Conservation (phyloP, 2,797 vertebrate species). For the Nannoperca obscura region DNA sequence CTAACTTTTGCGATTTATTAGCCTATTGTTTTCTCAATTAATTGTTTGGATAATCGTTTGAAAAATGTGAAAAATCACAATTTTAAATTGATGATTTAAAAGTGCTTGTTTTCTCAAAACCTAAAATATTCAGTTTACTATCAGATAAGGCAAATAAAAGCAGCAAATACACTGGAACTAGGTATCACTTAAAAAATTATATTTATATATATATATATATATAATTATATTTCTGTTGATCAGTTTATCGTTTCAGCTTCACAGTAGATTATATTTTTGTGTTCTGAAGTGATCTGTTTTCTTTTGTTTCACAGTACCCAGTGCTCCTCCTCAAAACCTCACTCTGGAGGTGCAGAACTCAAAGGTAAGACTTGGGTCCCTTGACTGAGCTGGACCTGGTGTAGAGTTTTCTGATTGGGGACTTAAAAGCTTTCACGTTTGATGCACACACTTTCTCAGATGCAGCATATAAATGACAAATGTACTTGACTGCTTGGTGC, state of each 20-base stretch:
- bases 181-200: background rate
- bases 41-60: too few relatives aligned
- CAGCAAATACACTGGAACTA: background rate
- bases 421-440: constrained; percentile 4
- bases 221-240: background rate
- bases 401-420: background rate
- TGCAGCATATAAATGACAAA: background rate
- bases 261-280: background rate
- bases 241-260: background rate
- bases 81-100: background rate
- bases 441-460: background rate
- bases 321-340: constrained; percentile 95
- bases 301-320: constrained; percentile 88
- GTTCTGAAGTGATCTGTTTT: background rate
- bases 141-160: constrained; percentile 1
- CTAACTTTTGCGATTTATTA: background rate
- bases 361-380: constrained; percentile 87
- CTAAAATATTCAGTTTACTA: background rate
- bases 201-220: too few relatives aligned
- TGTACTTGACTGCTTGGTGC: constrained; percentile 4
- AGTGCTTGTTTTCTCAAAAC: background rate
- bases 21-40: background rate
- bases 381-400: background rate
- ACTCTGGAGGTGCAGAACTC: constrained; percentile 97
- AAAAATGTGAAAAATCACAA: background rate